A percentile compares a stretch with the other conserved stretches of the same genome.
Evolutionary conservation across 2,888 invertebrate genomes (phyloP).

Genomic region (Nephrocerus scutellatus): DNA sequence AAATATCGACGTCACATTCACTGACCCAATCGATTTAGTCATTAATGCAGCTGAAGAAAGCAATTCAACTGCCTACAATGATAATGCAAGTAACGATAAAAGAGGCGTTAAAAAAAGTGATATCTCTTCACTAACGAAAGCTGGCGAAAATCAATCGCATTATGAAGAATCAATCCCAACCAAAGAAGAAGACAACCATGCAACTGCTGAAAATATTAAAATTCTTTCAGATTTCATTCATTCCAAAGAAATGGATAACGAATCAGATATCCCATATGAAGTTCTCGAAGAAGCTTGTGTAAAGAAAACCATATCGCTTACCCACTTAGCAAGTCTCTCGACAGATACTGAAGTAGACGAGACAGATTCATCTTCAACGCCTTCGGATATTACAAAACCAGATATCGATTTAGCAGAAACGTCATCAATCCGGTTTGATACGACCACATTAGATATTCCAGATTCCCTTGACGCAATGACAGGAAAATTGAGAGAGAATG

Average conservation of each 20-base stretch:
- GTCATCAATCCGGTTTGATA: no score
- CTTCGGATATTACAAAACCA: slow-evolving; percentile 22
- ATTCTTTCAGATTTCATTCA: slow-evolving; percentile 22
- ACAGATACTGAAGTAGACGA: slow-evolving; percentile 14
- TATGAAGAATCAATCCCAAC: not conserved
- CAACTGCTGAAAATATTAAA: not conserved
- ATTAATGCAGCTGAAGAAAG: no score
- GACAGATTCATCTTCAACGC: slow-evolving; percentile 21
- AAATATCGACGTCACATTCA: no score
- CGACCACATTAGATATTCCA: no score
- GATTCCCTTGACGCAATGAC: slow-evolving; percentile 31
- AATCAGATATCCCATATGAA: slow-evolving; percentile 18
- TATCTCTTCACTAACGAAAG: not conserved
- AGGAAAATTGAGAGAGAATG: slow-evolving; percentile 32
- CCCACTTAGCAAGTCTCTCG: slow-evolving; percentile 7
- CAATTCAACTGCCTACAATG: no score
- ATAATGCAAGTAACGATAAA: no score
- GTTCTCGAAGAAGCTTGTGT: slow-evolving; percentile 24
- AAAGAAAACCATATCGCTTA: slow-evolving; percentile 23
- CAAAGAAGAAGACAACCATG: no score
- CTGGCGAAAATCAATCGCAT: not conserved
- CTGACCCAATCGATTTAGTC: no score
- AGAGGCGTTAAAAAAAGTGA: not conserved
- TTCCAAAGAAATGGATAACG: not conserved
- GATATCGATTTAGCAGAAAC: slow-evolving; percentile 22